Conservation (phyloP, 2,113 vertebrate species). For the Stictonetta naevosa region DNA sequence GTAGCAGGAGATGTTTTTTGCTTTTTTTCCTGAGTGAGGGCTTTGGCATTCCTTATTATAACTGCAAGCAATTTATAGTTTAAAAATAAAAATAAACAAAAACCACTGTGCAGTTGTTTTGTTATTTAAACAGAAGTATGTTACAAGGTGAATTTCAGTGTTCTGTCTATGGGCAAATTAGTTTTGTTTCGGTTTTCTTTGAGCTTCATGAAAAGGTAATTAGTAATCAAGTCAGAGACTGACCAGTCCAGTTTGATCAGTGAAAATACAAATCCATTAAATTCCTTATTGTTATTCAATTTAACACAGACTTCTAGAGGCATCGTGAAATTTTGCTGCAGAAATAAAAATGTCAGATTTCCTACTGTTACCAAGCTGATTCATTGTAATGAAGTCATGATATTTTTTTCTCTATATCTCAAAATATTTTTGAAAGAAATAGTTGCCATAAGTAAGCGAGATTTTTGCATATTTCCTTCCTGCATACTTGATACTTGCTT, state of each 20-base stretch:
- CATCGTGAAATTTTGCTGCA: neutral
- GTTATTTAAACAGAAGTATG: neutral
- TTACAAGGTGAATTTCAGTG: neutral
- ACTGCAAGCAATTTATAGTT: neutral
- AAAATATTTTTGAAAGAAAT: neutral
- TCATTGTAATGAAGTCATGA: neutral
- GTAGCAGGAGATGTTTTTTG: neutral
- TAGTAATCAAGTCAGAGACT: neutral
- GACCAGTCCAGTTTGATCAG: neutral
- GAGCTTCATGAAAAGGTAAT: neutral
- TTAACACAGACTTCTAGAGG: neutral
- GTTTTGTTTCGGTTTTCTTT: neutral
- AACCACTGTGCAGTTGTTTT: neutral
- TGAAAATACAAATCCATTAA: neutral
- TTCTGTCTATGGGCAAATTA: neutral
- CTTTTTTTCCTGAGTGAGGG: neutral
- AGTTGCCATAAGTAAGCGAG: neutral
- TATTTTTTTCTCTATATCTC: neutral
- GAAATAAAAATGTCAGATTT: neutral
- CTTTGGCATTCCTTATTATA: slow-evolving; percentile 11
- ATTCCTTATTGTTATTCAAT: neutral
- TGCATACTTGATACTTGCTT: neutral
- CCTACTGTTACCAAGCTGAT: neutral
- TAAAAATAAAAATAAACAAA: neutral
- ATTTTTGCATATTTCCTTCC: neutral